Evolutionary conservation across 2,888 invertebrate genomes (phyloP), one percentile per base, ranked within the genome.

Genomic region (Imbricaverruca yamaguchii): DNA sequence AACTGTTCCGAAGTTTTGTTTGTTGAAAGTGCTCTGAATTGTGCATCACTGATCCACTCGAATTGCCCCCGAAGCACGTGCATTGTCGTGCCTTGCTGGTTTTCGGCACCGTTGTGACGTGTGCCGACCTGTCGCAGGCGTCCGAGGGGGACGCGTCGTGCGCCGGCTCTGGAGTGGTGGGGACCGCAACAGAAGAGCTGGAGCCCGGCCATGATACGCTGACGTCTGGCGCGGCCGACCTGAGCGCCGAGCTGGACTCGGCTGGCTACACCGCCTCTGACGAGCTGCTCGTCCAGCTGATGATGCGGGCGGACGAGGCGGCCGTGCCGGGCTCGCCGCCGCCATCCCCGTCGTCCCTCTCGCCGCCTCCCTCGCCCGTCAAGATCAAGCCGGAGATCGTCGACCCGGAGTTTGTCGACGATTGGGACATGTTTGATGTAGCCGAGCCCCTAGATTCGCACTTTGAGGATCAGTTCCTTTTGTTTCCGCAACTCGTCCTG

Each of bases 181-280:
- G 78, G 78, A 13, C 78, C 78, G 57, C 21, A 78, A 23, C 78
- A 78, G 78, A 78, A 78, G 78, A 57, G 57, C 23, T 78, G 78
- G 78, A n/a, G 57, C 0, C 78, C 78, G 15, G 56, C 78, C 18
- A 78, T 78, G 78, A 57, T 57, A 78, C 56, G 57, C 9, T 78
- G 57, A 78, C 57, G 57, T 15, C 8, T 55, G 77, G 55, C 4
- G 55, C 1, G 77, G 0, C n/a, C 55, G 74, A 11, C 15, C 18
- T 7, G 15, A 18, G 0, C 53, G 77, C 55, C 55, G 56, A 55
- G 77, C 21, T n/a, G n/a, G 77, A 55, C 55, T 21, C 18, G 23
- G 21, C 79, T 15, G 13, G 13, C 7, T 9, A 23, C 13, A 6
- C 57, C 74, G 21, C 10, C 18, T n/a, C 21, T 15, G 65, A 65